Evolutionary conservation across 2,113 vertebrate genomes (phyloP), one percentile per base, ranked within the genome.

Genomic region (Collichthys lucidus): DNA sequence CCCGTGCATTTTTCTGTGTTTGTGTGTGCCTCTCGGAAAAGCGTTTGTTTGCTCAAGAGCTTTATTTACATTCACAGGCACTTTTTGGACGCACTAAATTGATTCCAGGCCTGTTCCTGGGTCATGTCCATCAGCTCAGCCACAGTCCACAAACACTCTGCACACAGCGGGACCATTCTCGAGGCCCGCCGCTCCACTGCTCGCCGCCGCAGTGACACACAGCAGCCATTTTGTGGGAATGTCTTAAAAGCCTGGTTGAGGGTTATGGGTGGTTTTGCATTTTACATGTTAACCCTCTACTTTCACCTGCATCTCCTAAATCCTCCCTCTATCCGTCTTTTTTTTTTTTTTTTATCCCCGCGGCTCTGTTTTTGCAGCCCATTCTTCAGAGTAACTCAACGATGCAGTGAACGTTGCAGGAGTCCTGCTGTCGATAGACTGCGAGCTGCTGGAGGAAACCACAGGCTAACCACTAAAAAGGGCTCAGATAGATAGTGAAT

Each of bases 41-140:
- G 77, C 83, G 85, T 91, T 94, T 95, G 93, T 94, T 95, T 94
- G 92, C 92, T 90, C 90, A 90, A 90, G 90, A 90, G 89, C 89
- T 93, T 93, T 94, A 94, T 95, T 95, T 95, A 94, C 91, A 92
- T 91, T 93, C 90, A 86, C 92, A 89, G 92, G 89, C 90, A 91
- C 88, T 92, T 94, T 88, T 92, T 93, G 92, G 93, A 95, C 80
- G 81, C 92, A 61, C 77, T 90, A 93, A 95, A 95, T 94, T 93
- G 93, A 93, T 94, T 95, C 93, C 94, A 95, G 95, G 90, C 94
- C 89, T 77, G 52, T 92, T 93, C 89, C 93, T 94, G 94, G 92
- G 89, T 90, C 89, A 76, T 92, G 91, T 94, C 94, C 92, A 93
- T 95, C 94, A 93, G 90, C 92, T 89, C 81, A 68, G 83, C 91